Conservation (phyloP, 2,888 invertebrate species). For the Hololepta plana region DNA sequence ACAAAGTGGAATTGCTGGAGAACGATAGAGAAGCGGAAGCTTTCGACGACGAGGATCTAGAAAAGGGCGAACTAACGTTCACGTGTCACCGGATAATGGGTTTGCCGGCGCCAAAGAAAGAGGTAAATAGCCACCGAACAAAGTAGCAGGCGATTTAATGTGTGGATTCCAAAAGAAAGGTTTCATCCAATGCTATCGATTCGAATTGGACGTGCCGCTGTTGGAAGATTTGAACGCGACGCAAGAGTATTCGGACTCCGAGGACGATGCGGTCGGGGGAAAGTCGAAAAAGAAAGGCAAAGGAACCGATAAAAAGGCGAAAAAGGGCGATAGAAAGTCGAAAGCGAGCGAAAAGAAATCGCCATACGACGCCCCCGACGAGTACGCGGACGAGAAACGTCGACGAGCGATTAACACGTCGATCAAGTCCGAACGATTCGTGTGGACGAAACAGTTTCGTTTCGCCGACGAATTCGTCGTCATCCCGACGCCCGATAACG, state of each 20-base stretch:
- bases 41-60: constrained; percentile 1
- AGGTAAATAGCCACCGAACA: constrained; percentile 25
- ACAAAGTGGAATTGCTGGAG: constrained; percentile 28
- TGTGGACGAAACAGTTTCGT: constrained; percentile 34
- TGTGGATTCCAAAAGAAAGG: constrained; percentile 16
- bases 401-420: constrained; percentile 22
- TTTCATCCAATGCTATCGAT: constrained; percentile 26
- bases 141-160: too few relatives aligned
- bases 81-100: constrained; percentile 33
- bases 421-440: constrained; percentile 31
- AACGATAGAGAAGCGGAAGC: constrained; percentile 13
- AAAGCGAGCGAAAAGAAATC: constrained; percentile 8
- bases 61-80: constrained; percentile 20
- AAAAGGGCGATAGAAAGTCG: constrained; percentile 18
- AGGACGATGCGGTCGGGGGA: constrained; percentile 9
- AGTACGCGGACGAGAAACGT: constrained; percentile 14
- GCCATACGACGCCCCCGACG: constrained; percentile 15
- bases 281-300: constrained; percentile 12
- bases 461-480: constrained; percentile 32
- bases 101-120: constrained; percentile 31
- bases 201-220: constrained; percentile 36
- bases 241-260: constrained; percentile 19
- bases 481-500: constrained; percentile 29
- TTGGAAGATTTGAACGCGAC: constrained; percentile 25
- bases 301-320: constrained; percentile 17